Base-by-base conservation (phyloP, 2,113 vertebrate genomes). In the Gallinago jamesoni region DNA sequence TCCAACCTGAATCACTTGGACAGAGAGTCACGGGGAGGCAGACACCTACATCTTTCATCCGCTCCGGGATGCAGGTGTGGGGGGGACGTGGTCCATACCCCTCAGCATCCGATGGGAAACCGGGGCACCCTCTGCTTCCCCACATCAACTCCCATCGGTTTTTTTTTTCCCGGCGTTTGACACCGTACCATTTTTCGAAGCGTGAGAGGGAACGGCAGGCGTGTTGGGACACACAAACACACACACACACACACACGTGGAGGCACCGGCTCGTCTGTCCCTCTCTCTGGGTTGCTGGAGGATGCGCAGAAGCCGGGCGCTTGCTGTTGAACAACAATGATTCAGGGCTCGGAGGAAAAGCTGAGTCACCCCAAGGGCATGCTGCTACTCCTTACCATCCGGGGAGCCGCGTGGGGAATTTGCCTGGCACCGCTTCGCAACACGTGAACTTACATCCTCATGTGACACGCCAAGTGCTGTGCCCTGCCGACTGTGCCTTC, bases 71-170 rank as follows among this genome's bases (percentile, higher is more conserved):
- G 11, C 20, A 5, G 0, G 1, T 6, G 59, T 41, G 60, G 68
- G 64, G 66, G 7, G 5, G 3, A 27, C 3, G 2, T 24, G 64
- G 43, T 41, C 50, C 76, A 4, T 33, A 63, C 3, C 55, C 1
- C 57, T 22, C 73, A 8, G 66, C 45, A 28, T n/a, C 85, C 23
- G 1, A 5, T 12, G 7, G 8, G 63, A 6, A 57, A 2, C 22
- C 10, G 21, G 27, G 18, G 11, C 41, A 3, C 3, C 77, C 33
- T 0, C 27, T 1, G 0, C 35, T 35, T 13, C 64, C 57, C 68
- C 63, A 16, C 3, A 2, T 4, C 3, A 1, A 0, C 68, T 69
- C 1, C 1, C 0, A 6, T 20, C 35, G 35, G 35, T 37, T 37
- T 37, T 0, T 13, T 7, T 4, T 1, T 7, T 4, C 0, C 10